Percentiles rank a stretch among this genome's conserved stretches.
phyloP scores from a whole-genome alignment of 2,797 vertebrate genomes.

The Myripristis jacobus region DNA sequence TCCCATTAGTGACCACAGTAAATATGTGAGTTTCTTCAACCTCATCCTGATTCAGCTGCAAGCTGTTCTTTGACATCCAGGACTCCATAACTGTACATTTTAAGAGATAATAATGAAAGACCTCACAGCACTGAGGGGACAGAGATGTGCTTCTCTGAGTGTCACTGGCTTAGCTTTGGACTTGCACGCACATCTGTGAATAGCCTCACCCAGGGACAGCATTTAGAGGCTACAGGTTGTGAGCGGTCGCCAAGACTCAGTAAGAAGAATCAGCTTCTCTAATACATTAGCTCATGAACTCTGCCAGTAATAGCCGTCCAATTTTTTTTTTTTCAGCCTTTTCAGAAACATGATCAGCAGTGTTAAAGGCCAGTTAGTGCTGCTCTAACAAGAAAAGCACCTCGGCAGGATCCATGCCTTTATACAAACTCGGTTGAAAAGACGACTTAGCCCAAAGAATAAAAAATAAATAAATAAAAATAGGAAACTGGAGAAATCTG shows the following conservation, averaged over 20 bases:
- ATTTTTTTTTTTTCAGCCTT: background rate
- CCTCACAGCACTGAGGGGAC: too few species aligned
- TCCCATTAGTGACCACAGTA: too few species aligned
- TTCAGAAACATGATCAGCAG: background rate
- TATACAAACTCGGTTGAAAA: constrained; percentile 20
- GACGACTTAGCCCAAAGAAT: background rate
- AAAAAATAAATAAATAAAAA: too few species aligned
- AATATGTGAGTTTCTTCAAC: too few species aligned
- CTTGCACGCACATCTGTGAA: background rate
- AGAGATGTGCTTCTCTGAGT: too few species aligned
- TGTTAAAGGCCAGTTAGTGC: background rate
- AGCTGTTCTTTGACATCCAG: too few species aligned
- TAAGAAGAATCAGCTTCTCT: background rate
- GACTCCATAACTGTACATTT: too few species aligned
- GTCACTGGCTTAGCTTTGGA: too few species aligned
- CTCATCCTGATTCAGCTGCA: too few species aligned
- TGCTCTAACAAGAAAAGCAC: background rate
- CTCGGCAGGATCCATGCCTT: constrained; percentile 8
- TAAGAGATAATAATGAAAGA: too few species aligned
- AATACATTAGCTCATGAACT: background rate
- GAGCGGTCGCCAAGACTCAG: background rate
- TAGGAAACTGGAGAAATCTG: background rate
- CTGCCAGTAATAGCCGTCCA: background rate
- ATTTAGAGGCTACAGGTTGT: background rate
- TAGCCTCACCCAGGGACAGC: background rate